Evolutionary conservation across 2,888 invertebrate genomes (phyloP).

Genomic region (Callyntrura sp.): DNA sequence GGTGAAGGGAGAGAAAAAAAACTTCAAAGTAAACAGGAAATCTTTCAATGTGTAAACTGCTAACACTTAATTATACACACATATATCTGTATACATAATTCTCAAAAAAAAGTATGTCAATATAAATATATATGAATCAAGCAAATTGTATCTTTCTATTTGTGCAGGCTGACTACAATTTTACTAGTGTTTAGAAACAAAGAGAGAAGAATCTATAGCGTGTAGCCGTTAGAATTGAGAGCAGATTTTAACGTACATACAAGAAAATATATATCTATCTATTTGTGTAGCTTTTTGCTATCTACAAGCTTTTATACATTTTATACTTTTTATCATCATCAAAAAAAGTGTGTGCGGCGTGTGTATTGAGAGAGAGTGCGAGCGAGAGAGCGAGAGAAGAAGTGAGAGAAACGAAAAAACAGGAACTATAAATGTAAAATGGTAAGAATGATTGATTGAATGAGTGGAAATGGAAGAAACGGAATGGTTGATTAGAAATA

Average conservation of each 20-base stretch:
- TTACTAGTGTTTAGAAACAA: no score
- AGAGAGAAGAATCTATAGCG: no score
- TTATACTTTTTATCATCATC: conserved; percentile 77
- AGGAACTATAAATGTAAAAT: background rate
- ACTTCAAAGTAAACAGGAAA: conserved; percentile 57
- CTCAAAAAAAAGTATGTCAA: conserved; percentile 53
- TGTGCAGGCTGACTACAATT: conserved; percentile 56
- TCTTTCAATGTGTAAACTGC: no score
- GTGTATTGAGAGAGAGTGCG: no score
- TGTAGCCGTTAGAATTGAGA: background rate
- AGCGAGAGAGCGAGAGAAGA: conserved; percentile 24
- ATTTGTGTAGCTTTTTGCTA: conserved; percentile 81
- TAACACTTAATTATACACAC: background rate
- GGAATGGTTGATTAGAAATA: background rate
- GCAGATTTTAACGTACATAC: conserved; percentile 35
- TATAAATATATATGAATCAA: background rate
- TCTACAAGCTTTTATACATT: conserved; percentile 80
- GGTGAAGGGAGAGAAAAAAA: background rate
- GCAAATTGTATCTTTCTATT: conserved; percentile 57
- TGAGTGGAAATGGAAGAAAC: background rate
- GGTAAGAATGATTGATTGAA: background rate
- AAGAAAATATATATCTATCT: conserved; percentile 28
- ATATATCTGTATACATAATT: conserved; percentile 56
- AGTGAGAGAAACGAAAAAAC: conserved; percentile 16
- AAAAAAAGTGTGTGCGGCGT: conserved; percentile 42